Conservation (phyloP, 2,113 vertebrate genomes). For the Albula goreensis region DNA sequence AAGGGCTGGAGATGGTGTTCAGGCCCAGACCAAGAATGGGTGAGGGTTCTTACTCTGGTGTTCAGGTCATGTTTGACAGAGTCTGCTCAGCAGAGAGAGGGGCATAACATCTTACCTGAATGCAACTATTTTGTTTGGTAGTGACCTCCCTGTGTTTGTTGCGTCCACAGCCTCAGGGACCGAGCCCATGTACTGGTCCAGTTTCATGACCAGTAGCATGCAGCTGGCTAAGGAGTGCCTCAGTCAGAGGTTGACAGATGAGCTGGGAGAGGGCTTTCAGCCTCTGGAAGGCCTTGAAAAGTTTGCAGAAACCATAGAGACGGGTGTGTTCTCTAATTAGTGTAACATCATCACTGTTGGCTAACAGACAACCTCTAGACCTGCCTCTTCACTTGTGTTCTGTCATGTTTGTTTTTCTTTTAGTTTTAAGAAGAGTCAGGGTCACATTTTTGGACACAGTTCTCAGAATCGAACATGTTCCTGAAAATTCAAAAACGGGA, state of each 20-base stretch:
- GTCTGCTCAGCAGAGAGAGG: neutral
- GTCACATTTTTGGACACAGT: slow-evolving; percentile 94
- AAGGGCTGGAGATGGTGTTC: slow-evolving; percentile 89
- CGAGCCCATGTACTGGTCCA: slow-evolving; percentile 98
- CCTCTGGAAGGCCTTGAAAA: slow-evolving; percentile 96
- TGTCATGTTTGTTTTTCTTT: slow-evolving; percentile 41
- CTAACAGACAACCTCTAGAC: neutral
- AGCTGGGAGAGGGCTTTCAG: slow-evolving; percentile 90
- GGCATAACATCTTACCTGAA: neutral
- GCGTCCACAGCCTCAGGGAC: slow-evolving; percentile 79
- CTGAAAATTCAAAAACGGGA: slow-evolving; percentile 95
- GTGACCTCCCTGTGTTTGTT: neutral
- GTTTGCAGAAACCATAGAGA: slow-evolving; percentile 98
- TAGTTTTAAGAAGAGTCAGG: slow-evolving; percentile 94
- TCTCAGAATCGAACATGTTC: slow-evolving; percentile 90
- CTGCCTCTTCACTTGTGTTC: slow-evolving; percentile 14
- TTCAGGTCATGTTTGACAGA: neutral
- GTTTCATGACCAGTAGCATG: slow-evolving; percentile 98
- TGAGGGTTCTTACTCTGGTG: slow-evolving; percentile 55
- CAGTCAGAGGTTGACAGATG: slow-evolving; percentile 92
- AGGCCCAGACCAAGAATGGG: slow-evolving; percentile 87
- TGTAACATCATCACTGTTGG: neutral
- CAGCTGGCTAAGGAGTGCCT: slow-evolving; percentile 95
- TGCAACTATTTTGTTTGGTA: neutral
- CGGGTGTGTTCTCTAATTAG: slow-evolving; percentile 66